phyloP scores from a whole-genome alignment of 2,888 invertebrate species.

The Seladonia tumulorum region DNA sequence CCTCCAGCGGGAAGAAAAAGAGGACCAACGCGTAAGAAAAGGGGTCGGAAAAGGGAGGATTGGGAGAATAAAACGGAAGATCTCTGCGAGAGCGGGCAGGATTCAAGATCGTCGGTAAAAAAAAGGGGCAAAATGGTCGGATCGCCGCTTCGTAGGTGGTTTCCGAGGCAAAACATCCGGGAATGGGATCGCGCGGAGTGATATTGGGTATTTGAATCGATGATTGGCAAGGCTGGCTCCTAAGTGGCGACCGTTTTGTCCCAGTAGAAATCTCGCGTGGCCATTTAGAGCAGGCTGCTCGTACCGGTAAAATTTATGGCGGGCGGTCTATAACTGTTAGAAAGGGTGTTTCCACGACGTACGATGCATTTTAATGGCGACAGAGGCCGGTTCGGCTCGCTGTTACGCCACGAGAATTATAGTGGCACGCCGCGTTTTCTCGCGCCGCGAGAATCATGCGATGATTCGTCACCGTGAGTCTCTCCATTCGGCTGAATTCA shows the following conservation, averaged over 20 bases:
- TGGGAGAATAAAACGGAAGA: not conserved
- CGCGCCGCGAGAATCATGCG: not conserved
- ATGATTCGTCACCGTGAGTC: conserved; percentile 26
- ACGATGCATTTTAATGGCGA: conserved; percentile 66
- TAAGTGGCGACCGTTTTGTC: conserved; percentile 69
- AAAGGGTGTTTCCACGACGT: conserved; percentile 68
- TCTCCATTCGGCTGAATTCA: conserved; percentile 34
- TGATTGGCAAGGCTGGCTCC: conserved; percentile 69
- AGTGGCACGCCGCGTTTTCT: conserved; percentile 40
- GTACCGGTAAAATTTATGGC: conserved; percentile 70
- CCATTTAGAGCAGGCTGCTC: conserved; percentile 73
- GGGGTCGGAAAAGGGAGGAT: not conserved
- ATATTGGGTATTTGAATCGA: conserved; percentile 67
- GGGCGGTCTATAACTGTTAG: conserved; percentile 53
- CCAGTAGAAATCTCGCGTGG: conserved; percentile 74
- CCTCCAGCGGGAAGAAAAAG: not conserved
- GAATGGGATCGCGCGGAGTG: conserved; percentile 41
- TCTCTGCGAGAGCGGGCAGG: not conserved
- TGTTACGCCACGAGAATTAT: conserved; percentile 50
- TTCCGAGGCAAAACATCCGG: not conserved
- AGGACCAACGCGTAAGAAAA: not conserved
- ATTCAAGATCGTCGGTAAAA: not conserved
- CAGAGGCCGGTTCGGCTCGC: conserved; percentile 40
- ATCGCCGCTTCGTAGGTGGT: conserved; percentile 35
- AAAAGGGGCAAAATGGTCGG: conserved; percentile 3